phyloP scores from a whole-genome alignment of 2,888 invertebrate genomes.

The Linnaemya tessellans region DNA sequence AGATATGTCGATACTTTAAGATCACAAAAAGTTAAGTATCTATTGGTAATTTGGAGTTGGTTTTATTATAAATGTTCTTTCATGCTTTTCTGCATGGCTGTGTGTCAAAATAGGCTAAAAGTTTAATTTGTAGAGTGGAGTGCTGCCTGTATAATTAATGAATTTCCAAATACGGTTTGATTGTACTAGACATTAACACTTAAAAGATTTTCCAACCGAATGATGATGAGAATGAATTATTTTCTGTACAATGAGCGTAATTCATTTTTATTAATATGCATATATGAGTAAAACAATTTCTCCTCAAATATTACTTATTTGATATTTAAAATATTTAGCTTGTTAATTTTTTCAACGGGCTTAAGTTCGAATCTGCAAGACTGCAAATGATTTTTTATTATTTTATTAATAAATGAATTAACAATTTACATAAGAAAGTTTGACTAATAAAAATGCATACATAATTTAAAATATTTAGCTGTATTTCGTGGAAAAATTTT shows the following conservation, averaged over 20 bases:
- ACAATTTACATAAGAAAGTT: no score
- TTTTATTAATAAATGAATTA: no score
- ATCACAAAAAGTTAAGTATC: slow-evolving; percentile 53
- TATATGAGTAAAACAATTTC: not conserved
- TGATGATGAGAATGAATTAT: not conserved
- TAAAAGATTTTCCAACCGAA: slow-evolving; percentile 28
- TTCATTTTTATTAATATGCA: not conserved
- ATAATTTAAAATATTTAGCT: no score
- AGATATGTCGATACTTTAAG: slow-evolving; percentile 33
- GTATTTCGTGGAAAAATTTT: not conserved
- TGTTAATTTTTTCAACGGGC: no score
- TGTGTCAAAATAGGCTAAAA: slow-evolving; percentile 64
- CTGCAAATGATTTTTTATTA: no score
- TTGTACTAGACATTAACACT: slow-evolving; percentile 38
- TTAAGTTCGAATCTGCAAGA: no score
- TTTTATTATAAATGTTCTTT: slow-evolving; percentile 22
- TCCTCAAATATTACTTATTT: not conserved
- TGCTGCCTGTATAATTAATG: slow-evolving; percentile 60
- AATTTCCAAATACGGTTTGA: slow-evolving; percentile 48
- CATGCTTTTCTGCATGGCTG: slow-evolving; percentile 23
- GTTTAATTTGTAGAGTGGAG: slow-evolving; percentile 43
- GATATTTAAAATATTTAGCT: not conserved
- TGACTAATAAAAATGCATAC: no score
- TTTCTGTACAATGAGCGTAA: not conserved
- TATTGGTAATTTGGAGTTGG: slow-evolving; percentile 47